Percentiles rank a stretch among this genome's conserved stretches.
Evolutionary conservation across 2,113 vertebrate genomes (phyloP).

Genomic region (Arothron firmamentum): DNA sequence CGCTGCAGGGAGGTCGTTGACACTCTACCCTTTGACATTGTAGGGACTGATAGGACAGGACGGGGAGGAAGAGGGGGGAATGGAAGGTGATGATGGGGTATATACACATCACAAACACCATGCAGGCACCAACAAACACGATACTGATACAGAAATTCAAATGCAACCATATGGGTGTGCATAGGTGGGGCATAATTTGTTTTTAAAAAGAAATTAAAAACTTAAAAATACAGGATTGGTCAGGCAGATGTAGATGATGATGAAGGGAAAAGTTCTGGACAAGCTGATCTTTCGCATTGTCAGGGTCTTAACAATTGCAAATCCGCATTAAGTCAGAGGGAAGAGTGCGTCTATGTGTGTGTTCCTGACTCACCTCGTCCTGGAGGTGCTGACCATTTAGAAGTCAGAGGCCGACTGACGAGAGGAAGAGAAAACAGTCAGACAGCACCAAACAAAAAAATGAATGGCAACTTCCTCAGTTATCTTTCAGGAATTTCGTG

Average conservation of each 20-base stretch:
- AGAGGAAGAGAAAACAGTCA: constrained; percentile 33
- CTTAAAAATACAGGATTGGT: constrained; percentile 39
- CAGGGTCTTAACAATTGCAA: background rate
- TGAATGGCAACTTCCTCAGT: no score
- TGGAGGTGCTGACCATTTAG: constrained; percentile 89
- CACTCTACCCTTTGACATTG: constrained; percentile 75
- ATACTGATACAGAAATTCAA: constrained; percentile 39
- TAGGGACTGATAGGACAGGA: constrained; percentile 73
- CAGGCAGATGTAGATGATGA: constrained; percentile 42
- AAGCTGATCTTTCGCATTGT: constrained; percentile 15
- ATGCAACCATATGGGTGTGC: constrained; percentile 12
- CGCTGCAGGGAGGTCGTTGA: constrained; percentile 85
- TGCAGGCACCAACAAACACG: constrained; percentile 46
- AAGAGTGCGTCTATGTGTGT: background rate
- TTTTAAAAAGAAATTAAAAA: constrained; percentile 6
- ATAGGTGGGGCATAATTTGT: constrained; percentile 15
- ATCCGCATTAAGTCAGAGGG: no score
- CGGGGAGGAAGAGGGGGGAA: constrained; percentile 20
- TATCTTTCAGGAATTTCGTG: background rate
- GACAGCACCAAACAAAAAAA: constrained; percentile 4
- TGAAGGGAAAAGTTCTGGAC: constrained; percentile 35
- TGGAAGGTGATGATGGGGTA: constrained; percentile 48
- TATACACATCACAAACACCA: constrained; percentile 47
- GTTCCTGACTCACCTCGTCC: constrained; percentile 81
- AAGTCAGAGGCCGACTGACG: constrained; percentile 85